A percentile compares a stretch with the other conserved stretches of the same genome.
Conservation (phyloP, 2,888 invertebrate species). For the Dryomyza anilis region DNA sequence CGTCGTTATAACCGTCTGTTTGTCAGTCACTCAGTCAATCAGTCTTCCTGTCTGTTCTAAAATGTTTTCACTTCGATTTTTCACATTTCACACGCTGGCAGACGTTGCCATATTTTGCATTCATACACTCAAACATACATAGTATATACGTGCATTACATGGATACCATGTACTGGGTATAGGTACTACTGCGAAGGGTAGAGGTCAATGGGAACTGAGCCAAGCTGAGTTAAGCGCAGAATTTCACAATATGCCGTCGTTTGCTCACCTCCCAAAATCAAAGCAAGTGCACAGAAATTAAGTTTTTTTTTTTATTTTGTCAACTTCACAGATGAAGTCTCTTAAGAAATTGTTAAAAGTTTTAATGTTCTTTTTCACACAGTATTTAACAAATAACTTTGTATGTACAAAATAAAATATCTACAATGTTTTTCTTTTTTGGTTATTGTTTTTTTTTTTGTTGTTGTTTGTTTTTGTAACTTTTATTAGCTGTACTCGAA, state of each 20-base stretch:
- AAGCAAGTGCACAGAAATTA: slow-evolving; percentile 9
- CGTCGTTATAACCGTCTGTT: too few relatives aligned
- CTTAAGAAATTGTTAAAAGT: not conserved
- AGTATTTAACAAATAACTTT: too few relatives aligned
- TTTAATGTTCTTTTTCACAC: not conserved
- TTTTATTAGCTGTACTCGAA: slow-evolving; percentile 25
- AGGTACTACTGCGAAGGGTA: not conserved
- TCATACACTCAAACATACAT: not conserved
- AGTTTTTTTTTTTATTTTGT: not conserved
- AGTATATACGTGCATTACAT: not conserved
- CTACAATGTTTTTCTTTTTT: not conserved
- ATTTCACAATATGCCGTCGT: slow-evolving; percentile 12
- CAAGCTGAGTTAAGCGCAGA: slow-evolving; percentile 7
- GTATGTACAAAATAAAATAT: too few relatives aligned
- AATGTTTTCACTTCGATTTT: slow-evolving; percentile 20
- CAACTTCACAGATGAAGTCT: not conserved
- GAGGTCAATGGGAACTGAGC: slow-evolving; percentile 16
- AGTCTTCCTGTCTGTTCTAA: too few relatives aligned
- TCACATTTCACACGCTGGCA: slow-evolving; percentile 13
- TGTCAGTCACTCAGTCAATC: too few relatives aligned
- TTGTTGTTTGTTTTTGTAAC: not conserved
- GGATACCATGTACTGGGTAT: not conserved
- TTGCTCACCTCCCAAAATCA: slow-evolving; percentile 29
- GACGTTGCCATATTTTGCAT: slow-evolving; percentile 7
- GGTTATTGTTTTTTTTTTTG: slow-evolving; percentile 7